Evolutionary conservation across 2,888 invertebrate genomes (phyloP), one percentile per base, ranked within the genome.

Genomic region (Ectemnius lituratus): DNA sequence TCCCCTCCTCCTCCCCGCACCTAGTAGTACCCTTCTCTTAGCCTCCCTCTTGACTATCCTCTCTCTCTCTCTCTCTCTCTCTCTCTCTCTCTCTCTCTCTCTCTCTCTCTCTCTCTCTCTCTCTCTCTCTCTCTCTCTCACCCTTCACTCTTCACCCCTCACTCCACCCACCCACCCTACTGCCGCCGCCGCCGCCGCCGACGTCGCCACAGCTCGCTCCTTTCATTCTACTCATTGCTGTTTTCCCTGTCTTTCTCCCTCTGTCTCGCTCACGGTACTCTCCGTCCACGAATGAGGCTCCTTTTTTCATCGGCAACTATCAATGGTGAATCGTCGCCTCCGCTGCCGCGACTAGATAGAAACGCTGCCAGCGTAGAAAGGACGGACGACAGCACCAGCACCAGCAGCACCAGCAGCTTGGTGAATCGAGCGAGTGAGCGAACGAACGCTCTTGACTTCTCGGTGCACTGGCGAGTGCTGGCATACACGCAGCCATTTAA

Each of bases 171-270:
- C 60, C 66, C 23, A 23, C 23, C 23, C 23, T 23, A 23, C 23
- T 3, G 72, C 76, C 75, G 16, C 1, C 52, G 72, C 76, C 75
- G 16, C 5, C 52, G 14, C 5, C 52, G 52, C 52, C 52, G 16
- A 2, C 52, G 52, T 14, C 52, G 14, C 52, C 16, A 5, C 52
- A 4, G n/a, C n/a, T 16, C 52, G 52, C 16, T 72, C 83, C 81
- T 81, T 81, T 83, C 78, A 70, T 78, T 82, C 80, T 78, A 76
- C 75, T 71, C 37, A 37, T 37, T 74, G 74, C 76, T 69, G 70
- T 77, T 80, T 80, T 76, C 80, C 75, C 68, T 61, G 14, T 16
- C 52, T 52, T 11, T 52, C n/a, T 52, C n/a, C 16, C 52, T 11
- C 52, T 14, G 52, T 13, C 52, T 20, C 23, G 62, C 63, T 61